A percentile compares a stretch with the other conserved stretches of the same genome.
These are phyloP conservation scores for Oxytorus armatus DNA, from an alignment of 2,888 invertebrate species.

Conservation along the genomic window DNA sequence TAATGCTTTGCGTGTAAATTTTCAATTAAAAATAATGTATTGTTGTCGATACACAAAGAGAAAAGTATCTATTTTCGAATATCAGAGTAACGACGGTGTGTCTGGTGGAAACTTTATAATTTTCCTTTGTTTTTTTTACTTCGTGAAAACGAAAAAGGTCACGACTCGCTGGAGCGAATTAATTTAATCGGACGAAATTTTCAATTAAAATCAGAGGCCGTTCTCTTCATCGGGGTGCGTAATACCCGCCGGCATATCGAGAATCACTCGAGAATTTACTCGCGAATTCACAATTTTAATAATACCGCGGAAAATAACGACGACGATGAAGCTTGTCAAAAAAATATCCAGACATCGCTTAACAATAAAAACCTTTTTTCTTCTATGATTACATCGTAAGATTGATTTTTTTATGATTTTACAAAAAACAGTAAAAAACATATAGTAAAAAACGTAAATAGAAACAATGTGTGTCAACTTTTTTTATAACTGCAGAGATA, in stretches of 20 bases:
- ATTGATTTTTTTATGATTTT: background rate
- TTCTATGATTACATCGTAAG: too few species aligned
- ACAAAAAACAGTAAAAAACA: background rate
- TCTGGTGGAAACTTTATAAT: background rate
- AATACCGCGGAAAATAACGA: background rate
- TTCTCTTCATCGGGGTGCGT: background rate
- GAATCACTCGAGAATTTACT: slow-evolving; percentile 14
- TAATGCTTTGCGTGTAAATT: background rate
- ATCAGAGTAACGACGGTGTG: background rate
- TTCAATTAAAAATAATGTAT: too few species aligned
- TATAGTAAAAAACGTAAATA: background rate
- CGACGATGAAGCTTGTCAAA: background rate
- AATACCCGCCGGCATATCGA: background rate
- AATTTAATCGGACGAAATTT: slow-evolving; percentile 20
- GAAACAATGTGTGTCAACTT: too few species aligned
- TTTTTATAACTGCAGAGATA: too few species aligned
- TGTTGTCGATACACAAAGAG: too few species aligned
- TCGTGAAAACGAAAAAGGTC: background rate
- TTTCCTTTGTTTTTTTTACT: background rate
- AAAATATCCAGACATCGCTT: too few species aligned
- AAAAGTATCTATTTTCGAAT: too few species aligned
- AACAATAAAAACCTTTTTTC: too few species aligned
- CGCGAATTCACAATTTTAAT: slow-evolving; percentile 28
- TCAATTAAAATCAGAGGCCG: background rate
- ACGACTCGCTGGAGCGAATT: slow-evolving; percentile 7